Evolutionary conservation across 2,113 vertebrate species (phyloP).

Genomic region (Phylloscopus trochilus): DNA sequence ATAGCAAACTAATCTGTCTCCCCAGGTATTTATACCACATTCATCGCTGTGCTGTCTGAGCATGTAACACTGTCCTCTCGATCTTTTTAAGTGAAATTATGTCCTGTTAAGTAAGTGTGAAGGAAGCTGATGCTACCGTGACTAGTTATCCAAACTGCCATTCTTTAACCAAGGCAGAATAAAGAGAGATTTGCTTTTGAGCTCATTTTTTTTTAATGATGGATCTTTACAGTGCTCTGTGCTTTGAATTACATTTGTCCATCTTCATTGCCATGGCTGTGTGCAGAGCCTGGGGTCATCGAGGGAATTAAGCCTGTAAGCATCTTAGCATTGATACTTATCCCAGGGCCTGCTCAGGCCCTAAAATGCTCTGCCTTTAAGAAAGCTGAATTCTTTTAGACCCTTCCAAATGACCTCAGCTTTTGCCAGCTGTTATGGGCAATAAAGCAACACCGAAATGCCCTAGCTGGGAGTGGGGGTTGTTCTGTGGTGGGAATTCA

Average conservation of each 20-base stretch:
- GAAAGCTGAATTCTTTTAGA: neutral
- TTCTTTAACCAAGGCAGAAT: neutral
- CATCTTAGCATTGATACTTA: neutral
- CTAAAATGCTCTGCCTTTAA: neutral
- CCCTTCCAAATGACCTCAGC: neutral
- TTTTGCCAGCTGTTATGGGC: neutral
- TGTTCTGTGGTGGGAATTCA: neutral
- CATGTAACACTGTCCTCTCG: neutral
- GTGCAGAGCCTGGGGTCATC: neutral
- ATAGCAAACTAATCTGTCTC: slow-evolving; percentile 52
- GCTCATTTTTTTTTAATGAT: neutral
- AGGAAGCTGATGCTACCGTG: neutral
- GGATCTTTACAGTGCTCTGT: neutral
- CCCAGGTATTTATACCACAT: slow-evolving; percentile 36
- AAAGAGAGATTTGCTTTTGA: neutral
- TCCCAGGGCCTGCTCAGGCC: neutral
- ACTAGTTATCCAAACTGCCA: neutral
- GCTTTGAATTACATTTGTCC: neutral
- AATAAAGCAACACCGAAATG: neutral
- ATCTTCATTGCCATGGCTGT: neutral
- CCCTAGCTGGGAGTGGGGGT: fast-evolving
- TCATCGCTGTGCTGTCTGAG: slow-evolving; percentile 2
- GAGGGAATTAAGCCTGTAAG: neutral
- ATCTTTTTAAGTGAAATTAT: neutral
- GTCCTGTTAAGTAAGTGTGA: slow-evolving; percentile 6